Evolutionary conservation across 2,113 vertebrate species (phyloP).

Genomic region (Vulpes lagopus): DNA sequence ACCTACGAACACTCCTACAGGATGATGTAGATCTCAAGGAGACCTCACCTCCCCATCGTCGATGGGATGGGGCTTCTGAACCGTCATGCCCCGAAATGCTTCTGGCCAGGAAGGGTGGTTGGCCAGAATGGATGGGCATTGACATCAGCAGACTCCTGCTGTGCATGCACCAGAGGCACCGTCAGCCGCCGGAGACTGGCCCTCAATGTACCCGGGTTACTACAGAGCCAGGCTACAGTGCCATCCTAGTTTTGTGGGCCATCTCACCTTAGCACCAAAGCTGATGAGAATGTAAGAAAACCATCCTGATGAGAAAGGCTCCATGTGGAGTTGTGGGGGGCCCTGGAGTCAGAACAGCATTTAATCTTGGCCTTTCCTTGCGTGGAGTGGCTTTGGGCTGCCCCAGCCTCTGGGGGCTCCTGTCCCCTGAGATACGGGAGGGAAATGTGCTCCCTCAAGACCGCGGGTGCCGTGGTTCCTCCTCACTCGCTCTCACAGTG

Average conservation of each 20-base stretch:
- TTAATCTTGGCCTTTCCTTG: background rate
- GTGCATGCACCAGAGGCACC: fast-evolving
- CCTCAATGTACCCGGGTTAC: too few species aligned
- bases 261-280: fast-evolving
- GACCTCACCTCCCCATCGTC: background rate
- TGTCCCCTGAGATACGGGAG: background rate
- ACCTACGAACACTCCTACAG: background rate
- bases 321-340: fast-evolving
- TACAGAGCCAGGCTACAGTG: too few species aligned
- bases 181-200: fast-evolving
- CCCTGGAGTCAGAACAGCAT: background rate
- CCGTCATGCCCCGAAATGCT: fast-evolving
- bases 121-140: background rate
- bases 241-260: background rate
- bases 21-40: fast-evolving
- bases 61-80: background rate
- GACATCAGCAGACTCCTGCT: background rate
- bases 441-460: background rate
- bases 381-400: background rate
- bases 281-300: background rate
- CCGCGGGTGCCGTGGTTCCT: too few species aligned
- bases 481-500: background rate
- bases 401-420: too few species aligned
- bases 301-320: background rate
- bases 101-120: background rate